Evolutionary conservation across 2,113 vertebrate species (phyloP), one percentile per base, ranked within the genome.

Genomic region (Oncorhynchus kisutch): DNA sequence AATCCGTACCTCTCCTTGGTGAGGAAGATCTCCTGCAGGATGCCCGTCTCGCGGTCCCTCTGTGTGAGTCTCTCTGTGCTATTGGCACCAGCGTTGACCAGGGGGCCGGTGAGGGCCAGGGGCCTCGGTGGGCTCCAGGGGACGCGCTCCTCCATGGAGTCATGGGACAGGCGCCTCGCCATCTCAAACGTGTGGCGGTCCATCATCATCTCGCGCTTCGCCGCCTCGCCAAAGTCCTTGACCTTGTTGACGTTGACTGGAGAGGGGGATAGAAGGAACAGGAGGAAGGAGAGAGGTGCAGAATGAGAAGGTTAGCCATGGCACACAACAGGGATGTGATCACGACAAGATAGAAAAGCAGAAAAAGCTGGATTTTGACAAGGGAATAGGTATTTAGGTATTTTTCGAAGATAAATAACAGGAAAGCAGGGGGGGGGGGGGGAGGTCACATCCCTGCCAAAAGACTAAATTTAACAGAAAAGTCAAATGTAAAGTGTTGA

Each of bases 221-320:
- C 97, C 0, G 97, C 97, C 82, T 99, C 97, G 0, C 97, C 96
- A 0, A 99, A 99, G 86, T 99, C 97, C 57, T 98, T 99, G 75
- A 99, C 96, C 87, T 98, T 99, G 85, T 99, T 99, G 72, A 99
- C 97, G 0, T 99, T 99, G 3, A 99, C 97, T 99, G 67, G 67
- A 29, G 8, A 14, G 1, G 74, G 51, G 54, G 20, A 66, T 31
- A 66, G 57, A 6, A 12, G 4, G 31, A 39, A 39, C 6, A 34
- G 34, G 34, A 34, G 1, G 31, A 34, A 34, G 34, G 34, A 9
- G 8, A 45, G 9, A 45, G 39, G 39, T 45, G 39, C 9, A 45
- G 39, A 45, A 45, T 3, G 9, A 45, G 0, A 29, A 64, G 29
- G 39, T 45, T 45, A 45, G 39, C 39, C 2, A 9, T 12, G 39